phyloP scores from a whole-genome alignment of 2,888 invertebrate genomes.

The Drosophila barbarae region DNA sequence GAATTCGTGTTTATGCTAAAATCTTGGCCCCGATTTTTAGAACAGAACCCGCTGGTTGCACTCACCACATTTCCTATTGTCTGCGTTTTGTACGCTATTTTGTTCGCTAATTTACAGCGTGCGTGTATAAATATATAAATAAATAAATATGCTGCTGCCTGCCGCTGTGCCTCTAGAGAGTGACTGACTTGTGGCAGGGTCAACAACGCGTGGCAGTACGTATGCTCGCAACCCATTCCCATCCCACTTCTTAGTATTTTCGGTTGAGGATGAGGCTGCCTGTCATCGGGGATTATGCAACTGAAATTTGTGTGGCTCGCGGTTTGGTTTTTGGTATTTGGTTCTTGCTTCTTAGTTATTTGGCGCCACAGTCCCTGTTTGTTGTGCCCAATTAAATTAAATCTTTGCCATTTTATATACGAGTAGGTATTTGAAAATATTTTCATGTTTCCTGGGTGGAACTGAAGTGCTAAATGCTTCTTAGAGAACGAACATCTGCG shows the following conservation, averaged over 20 bases:
- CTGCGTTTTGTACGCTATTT: conserved; percentile 26
- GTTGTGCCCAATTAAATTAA: conserved; percentile 59
- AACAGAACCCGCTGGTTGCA: conserved; percentile 32
- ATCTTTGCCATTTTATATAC: conserved; percentile 40
- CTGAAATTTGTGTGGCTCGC: conserved; percentile 37
- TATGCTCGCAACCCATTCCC: conserved; percentile 16
- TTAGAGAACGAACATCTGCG: conserved; percentile 48
- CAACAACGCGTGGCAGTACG: conserved; percentile 64
- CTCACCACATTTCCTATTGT: conserved; percentile 29
- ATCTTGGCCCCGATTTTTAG: conserved; percentile 62
- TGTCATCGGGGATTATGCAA: conserved; percentile 66
- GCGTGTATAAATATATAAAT: conserved; percentile 66
- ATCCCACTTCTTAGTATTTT: conserved; percentile 14
- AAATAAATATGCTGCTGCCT: conserved; percentile 55
- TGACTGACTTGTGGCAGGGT: conserved; percentile 55
- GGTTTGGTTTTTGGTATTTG: conserved; percentile 4
- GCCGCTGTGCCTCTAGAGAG: conserved; percentile 16
- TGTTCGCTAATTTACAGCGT: conserved; percentile 68
- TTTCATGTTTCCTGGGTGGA: conserved; percentile 28
- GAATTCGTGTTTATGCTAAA: conserved; percentile 56
- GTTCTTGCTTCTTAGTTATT: neutral
- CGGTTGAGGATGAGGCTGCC: conserved; percentile 47
- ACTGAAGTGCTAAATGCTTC: conserved; percentile 58
- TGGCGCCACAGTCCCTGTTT: conserved; percentile 20
- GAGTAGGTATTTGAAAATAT: conserved; percentile 42